Base-by-base conservation (phyloP, 2,888 invertebrate species). In the Nomada ruficornis region DNA sequence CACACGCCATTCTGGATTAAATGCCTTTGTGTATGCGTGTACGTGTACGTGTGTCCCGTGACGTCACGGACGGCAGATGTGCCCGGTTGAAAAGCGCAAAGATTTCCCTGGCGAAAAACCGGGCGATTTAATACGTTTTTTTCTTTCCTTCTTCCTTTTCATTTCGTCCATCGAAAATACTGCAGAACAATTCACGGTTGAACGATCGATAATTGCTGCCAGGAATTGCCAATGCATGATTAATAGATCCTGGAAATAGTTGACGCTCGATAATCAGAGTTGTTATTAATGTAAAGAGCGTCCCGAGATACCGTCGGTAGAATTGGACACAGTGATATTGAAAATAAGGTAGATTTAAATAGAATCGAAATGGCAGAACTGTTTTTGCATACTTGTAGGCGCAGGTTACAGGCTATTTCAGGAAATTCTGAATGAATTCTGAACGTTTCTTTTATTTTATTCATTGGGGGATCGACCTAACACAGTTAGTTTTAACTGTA, bases 1-100 rank as follows among this genome's bases (percentile, higher is more conserved):
- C 91, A 89, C 88, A 88, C 90, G 86, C 84, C 86, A 86, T 87
- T 84, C 77, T 84, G 88, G 89, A 89, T 91, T 90, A 90, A 91
- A 91, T 88, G 87, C 82, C 88, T 89, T 88, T 85, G 70, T 82
- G 71, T 72, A 60, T 74, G 50, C 29, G 60, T 50, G 29, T 11
- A 60, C n/a, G 10, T 18, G 23, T 44, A 2, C 20, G n/a, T 15
- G 42, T 54, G 54, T 26, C 29, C 65, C 72, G 75, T 86, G 82
- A 89, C 88, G 82, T 82, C 85, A 89, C 68, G 57, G 65, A 65
- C 77, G 87, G 88, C 88, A 89, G 89, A 89, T 87, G 87, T 80
- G 84, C 64, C 47, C 68, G 26, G 75, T 59, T 42, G 68, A 83
- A 86, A 71, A 82, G 67, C 69, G 71, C 68, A 80, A 83, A 83